Base-by-base conservation (phyloP, 1,140 invertebrate genomes). In the Pseudomyrmex gracilis region DNA sequence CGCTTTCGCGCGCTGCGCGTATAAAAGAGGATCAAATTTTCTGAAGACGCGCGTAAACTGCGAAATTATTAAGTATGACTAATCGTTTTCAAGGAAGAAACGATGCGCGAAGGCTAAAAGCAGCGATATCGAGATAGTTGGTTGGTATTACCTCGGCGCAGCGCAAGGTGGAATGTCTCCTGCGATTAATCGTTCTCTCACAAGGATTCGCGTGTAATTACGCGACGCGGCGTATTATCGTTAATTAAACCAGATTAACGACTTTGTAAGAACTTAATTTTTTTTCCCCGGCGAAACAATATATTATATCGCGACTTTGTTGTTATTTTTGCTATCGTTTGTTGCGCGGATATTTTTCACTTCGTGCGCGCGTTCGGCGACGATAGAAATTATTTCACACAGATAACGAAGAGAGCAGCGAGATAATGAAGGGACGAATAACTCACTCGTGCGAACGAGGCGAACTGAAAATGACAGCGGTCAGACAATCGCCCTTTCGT, bases 221-320 rank as follows among this genome's bases (percentile, higher is more conserved):
- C 45, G 20, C 45, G 20, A 24, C 15, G 15, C 43, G 43, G 12
- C 34, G 43, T n/a, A n/a, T 34, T 7, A 49, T 80, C n/a, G 45
- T 80, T 80, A 70, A 80, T 71, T 60, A 70, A 68, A 78, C 10
- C 45, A 49, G 66, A 80, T 80, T 70, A 71, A 80, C 57, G 53
- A n/a, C n/a, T 13, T 12, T 13, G 57, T 13, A 7, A 47, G 20
- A 12, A 66, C 17, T 51, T 51, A 34, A 2, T n/a, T 43, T 22
- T 58, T 57, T 49, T 13, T 22, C 2, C 22, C 15, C n/a, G n/a
- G 9, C 43, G 9, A n/a, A 57, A 55, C 45, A 20, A 60, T 5
- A 60, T 43, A 66, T 17, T n/a, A 10, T 34, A 4, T 43, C n/a
- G 61, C 5, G 7, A 13, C 17, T 68, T 51, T 57, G 24, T 60